phyloP scores from a whole-genome alignment of 37 sponge, comb jelly and placozoan genomes.

The Mnemiopsis leidyi region DNA sequence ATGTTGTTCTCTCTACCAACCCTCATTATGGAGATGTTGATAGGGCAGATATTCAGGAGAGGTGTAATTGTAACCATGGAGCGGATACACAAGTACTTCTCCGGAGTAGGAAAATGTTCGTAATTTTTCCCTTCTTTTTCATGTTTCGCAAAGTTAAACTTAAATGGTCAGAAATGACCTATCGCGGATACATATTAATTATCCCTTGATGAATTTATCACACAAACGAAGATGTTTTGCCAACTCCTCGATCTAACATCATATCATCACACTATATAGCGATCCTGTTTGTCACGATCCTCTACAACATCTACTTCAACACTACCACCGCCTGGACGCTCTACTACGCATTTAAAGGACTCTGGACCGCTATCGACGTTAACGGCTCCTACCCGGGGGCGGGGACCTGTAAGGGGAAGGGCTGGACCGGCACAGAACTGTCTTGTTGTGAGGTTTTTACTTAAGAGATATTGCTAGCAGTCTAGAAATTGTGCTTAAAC shows the following conservation, averaged over 20 bases:
- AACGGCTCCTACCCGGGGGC: not conserved
- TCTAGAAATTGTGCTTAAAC: too few relatives aligned
- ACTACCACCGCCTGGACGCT: constrained; percentile 48
- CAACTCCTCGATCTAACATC: too few relatives aligned
- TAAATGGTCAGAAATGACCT: too few relatives aligned
- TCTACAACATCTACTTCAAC: constrained; percentile 61
- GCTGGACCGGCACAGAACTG: constrained; percentile 33
- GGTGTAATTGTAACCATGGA: constrained; percentile 60
- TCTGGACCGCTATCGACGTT: not conserved
- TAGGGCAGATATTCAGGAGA: constrained; percentile 31
- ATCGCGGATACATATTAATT: too few relatives aligned
- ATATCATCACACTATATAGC: not conserved
- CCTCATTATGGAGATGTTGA: constrained; percentile 36
- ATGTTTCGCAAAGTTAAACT: too few relatives aligned
- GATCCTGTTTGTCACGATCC: constrained; percentile 10
- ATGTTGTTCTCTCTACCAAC: constrained; percentile 17
- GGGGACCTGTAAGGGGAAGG: not conserved
- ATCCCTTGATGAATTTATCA: too few relatives aligned
- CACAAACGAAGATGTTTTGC: too few relatives aligned
- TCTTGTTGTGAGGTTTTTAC: not conserved
- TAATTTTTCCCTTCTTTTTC: too few relatives aligned
- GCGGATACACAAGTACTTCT: constrained; percentile 50
- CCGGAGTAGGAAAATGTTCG: constrained; percentile 45
- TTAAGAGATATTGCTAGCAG: too few relatives aligned
- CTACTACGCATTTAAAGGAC: constrained; percentile 33